Base-by-base conservation (phyloP, 2,113 vertebrate genomes). In the Colinus virginianus region DNA sequence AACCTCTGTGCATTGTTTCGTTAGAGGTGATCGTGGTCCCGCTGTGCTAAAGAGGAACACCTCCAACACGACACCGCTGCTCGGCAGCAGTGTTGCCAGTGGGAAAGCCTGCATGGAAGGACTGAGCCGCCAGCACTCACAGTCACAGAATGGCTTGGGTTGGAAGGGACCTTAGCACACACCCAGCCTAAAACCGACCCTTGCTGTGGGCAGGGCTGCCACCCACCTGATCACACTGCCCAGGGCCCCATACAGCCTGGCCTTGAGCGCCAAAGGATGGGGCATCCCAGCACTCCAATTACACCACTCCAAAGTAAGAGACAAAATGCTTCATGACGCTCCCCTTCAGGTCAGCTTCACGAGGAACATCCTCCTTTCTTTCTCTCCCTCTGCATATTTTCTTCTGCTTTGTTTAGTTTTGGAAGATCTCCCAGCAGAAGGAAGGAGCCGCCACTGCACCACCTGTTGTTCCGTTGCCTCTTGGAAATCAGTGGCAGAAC, bases 1-100 rank as follows among this genome's bases (percentile, higher is more conserved):
- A 12, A 8, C 32, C 11, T 46, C 5, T 7, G 2, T 30, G 17
- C 3, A 4, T 0, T 0, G 70, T 59, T 38, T 53, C 56, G 1
- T 21, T 36, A 25, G 30, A 45, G 7, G 28, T 32, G 16, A 26
- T 13, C 16, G 7, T 21, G 10, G 30, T 15, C 20, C 32, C 18
- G 26, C 25, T 3, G 4, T 1, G 13, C 34, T 11, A 5, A 17
- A 49, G 36, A 51, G 32, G 21, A 66, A 5, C 7, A 4, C 58
- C 25, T 15, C 1, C 72, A 20, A 11, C 6, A 0, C 32, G 4
- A 9, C 2, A 7, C 3, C 8, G 23, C 32, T 45, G 36, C 68
- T 46, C 42, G 7, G 45, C 58, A 4, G 23, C 19, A 7, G 10
- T 1, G 0, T 1, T 30, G 28, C 28, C 53, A 18, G 6, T 36